Evolutionary conservation across 1,140 invertebrate genomes (phyloP).

Genomic region (Diachasma alloeum): DNA sequence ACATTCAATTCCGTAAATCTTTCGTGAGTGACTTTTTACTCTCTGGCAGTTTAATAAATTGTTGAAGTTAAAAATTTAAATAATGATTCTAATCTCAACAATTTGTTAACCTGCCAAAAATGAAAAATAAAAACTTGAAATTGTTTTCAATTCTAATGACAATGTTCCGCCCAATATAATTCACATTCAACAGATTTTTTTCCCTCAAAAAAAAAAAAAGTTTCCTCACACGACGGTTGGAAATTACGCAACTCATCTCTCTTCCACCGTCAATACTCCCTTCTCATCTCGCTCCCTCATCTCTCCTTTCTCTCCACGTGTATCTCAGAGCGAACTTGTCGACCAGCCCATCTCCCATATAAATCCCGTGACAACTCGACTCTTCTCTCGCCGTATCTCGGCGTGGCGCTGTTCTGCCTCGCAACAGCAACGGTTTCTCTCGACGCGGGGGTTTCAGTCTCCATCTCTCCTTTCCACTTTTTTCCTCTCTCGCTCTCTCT

Average conservation of each 20-base stretch:
- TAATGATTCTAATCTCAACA: no score
- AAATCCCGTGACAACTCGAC: slow-evolving; percentile 34
- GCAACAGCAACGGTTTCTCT: slow-evolving; percentile 33
- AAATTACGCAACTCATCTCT: slow-evolving; percentile 44
- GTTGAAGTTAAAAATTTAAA: no score
- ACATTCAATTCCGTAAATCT: no score
- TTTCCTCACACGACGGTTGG: slow-evolving; percentile 38
- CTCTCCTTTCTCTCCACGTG: slow-evolving; percentile 2
- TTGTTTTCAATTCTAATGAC: no score
- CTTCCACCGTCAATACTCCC: slow-evolving; percentile 17
- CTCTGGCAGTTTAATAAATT: no score
- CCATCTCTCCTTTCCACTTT: slow-evolving; percentile 19
- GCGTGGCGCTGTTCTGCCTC: slow-evolving; percentile 24
- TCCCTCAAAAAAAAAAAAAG: not conserved
- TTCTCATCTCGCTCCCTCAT: slow-evolving; percentile 9
- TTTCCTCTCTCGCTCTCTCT: not conserved
- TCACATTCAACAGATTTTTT: no score
- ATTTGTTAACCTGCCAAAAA: no score
- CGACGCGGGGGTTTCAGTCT: slow-evolving; percentile 18
- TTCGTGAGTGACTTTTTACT: no score
- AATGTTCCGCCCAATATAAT: no score
- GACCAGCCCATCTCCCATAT: slow-evolving; percentile 11
- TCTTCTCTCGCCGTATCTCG: slow-evolving; percentile 16
- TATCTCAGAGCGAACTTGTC: not conserved
- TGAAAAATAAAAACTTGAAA: no score